Evolutionary conservation across 2,113 vertebrate species (phyloP), one percentile per base, ranked within the genome.

Genomic region (Prunella himalayana): DNA sequence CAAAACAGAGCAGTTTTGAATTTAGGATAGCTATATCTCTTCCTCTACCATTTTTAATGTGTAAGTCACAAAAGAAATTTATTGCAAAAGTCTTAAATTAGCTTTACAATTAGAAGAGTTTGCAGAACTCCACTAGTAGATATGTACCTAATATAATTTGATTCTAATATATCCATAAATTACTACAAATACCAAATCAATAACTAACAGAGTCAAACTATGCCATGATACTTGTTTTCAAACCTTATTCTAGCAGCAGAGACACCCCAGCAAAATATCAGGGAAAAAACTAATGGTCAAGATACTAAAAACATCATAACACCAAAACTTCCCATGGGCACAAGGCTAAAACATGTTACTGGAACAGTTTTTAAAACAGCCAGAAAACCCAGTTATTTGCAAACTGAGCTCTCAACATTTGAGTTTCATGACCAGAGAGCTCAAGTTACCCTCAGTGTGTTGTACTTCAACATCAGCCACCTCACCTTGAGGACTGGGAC

Each of bases 401-500:
- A 33, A 12, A 33, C 28, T 19, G 13, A 77, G 27, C n/a, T 60
- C 11, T 84, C 57, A 39, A 11, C 16, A 33, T 57, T 19, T 49
- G 15, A 71, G 30, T 42, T 86, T 41, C 41, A 53, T 25, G 33
- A 49, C 15, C 59, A 59, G 23, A 91, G 23, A 70, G 39, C 22
- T 78, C 30, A 1, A 23, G 33, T 42, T 41, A 37, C 21, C 28
- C 16, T 23, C 77, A 27, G 42, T 23, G 30, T 28, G 19, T 9
- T 51, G 53, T 27, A 50, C 3, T 83, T 71, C 49, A 66, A 9
- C 42, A n/a, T 37, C 1, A 66, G 50, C 35, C 84, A 82, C 11
- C 94, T 97, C 97, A 99, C 99, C 98, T 97, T 99, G 28, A 99
- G 98, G 37, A 99, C 99, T 1, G 99, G 98, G 75, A 99, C 56